Conservation (phyloP, 2,888 invertebrate genomes). For the Eupithecia centaureata region DNA sequence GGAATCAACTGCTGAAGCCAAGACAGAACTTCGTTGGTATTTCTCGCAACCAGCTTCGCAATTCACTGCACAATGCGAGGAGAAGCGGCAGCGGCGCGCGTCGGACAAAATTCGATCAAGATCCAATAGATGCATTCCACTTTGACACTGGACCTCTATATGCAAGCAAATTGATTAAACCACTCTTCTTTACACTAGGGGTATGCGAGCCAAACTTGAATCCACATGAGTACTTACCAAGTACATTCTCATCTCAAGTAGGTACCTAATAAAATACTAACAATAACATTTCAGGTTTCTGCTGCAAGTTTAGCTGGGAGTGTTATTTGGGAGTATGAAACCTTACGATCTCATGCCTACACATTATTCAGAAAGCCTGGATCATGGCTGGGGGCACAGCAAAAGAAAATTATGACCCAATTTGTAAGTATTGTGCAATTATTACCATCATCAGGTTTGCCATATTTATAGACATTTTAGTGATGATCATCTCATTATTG, state of each 20-base stretch:
- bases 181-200: conserved; percentile 86
- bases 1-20: conserved; percentile 52
- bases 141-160: conserved; percentile 73
- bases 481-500: background rate
- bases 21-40: conserved; percentile 46
- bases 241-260: background rate
- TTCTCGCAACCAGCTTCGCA: conserved; percentile 61
- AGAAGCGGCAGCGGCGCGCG: conserved; percentile 49
- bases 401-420: conserved; percentile 54
- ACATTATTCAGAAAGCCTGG: conserved; percentile 79
- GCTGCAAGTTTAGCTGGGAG: conserved; percentile 89
- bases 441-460: background rate
- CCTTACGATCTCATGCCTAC: conserved; percentile 81
- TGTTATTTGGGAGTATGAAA: conserved; percentile 95
- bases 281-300: conserved; percentile 81
- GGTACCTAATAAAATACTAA: background rate
- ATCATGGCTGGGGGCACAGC: conserved; percentile 79
- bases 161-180: conserved; percentile 81
- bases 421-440: conserved; percentile 23
- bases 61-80: conserved; percentile 67
- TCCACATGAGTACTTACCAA: background rate
- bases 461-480: background rate
- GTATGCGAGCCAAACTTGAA: conserved; percentile 68
- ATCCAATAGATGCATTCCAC: conserved; percentile 71
- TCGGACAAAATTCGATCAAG: conserved; percentile 57